Conservation (phyloP, 2,113 vertebrate species). For the Tragelaphus imberbis region DNA sequence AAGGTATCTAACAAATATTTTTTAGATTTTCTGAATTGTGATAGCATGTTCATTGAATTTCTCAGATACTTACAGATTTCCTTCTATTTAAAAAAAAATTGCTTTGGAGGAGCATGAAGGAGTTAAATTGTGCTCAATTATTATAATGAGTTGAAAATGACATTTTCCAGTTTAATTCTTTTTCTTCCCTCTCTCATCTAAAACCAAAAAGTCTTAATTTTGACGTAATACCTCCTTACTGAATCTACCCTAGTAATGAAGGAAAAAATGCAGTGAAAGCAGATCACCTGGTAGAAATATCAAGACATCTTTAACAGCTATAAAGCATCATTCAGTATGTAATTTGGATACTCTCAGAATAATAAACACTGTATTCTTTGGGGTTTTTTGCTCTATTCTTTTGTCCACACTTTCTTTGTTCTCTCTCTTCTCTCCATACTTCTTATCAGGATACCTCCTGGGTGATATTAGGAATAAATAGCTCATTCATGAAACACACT, state of each 20-base stretch:
- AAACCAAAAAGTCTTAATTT: conserved; percentile 13
- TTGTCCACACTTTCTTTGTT: background rate
- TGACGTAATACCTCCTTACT: background rate
- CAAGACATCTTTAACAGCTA: background rate
- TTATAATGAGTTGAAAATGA: background rate
- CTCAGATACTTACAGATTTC: background rate
- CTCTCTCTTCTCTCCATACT: background rate
- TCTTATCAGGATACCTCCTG: background rate
- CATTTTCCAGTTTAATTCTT: background rate
- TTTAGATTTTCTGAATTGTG: background rate
- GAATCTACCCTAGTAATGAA: background rate
- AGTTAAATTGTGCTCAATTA: background rate
- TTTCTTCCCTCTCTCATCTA: background rate
- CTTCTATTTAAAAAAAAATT: background rate
- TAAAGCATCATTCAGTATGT: background rate
- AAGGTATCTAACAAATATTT: background rate
- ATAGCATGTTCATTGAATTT: background rate
- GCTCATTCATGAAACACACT: background rate
- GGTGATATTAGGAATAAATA: background rate
- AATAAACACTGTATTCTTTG: background rate
- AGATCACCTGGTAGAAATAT: background rate
- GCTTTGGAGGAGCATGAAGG: background rate
- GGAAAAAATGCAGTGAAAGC: background rate
- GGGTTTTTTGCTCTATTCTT: background rate
- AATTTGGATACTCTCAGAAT: background rate